These are phyloP conservation scores for Ophion costatus DNA, from an alignment of 2,888 invertebrate genomes.

Conservation along the genomic window DNA sequence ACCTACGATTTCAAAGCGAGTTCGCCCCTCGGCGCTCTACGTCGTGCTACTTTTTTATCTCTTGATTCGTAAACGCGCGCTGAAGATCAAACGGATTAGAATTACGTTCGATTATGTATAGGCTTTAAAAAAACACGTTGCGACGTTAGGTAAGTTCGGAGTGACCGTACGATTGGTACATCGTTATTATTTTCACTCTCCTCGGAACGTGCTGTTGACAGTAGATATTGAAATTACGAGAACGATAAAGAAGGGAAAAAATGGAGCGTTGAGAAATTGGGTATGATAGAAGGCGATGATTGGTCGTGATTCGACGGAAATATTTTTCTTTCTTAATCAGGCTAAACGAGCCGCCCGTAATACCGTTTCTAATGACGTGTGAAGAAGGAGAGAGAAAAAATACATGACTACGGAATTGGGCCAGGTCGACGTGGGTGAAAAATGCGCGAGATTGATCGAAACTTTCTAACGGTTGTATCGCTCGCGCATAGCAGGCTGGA, in stretches of 20 bases:
- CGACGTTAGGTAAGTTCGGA: neutral
- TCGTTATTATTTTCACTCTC: neutral
- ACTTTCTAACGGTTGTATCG: neutral
- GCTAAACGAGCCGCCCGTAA: neutral
- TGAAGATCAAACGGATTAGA: neutral
- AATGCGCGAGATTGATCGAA: neutral
- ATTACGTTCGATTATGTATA: neutral
- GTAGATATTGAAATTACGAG: neutral
- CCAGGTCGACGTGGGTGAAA: neutral
- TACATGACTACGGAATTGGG: neutral
- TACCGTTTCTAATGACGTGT: neutral
- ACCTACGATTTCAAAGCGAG: too few species aligned
- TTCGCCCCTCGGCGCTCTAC: neutral
- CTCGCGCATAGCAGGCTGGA: neutral
- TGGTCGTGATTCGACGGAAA: neutral
- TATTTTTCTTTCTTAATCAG: neutral
- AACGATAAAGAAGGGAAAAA: neutral
- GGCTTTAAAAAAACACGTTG: neutral
- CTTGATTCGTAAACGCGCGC: neutral
- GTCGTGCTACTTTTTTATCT: too few species aligned
- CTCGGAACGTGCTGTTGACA: neutral
- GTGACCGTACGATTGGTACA: neutral
- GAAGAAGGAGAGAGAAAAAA: neutral
- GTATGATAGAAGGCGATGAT: neutral
- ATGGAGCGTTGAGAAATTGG: neutral